Base-by-base conservation (phyloP, 2,797 vertebrate species). In the Pteropus rufus region DNA sequence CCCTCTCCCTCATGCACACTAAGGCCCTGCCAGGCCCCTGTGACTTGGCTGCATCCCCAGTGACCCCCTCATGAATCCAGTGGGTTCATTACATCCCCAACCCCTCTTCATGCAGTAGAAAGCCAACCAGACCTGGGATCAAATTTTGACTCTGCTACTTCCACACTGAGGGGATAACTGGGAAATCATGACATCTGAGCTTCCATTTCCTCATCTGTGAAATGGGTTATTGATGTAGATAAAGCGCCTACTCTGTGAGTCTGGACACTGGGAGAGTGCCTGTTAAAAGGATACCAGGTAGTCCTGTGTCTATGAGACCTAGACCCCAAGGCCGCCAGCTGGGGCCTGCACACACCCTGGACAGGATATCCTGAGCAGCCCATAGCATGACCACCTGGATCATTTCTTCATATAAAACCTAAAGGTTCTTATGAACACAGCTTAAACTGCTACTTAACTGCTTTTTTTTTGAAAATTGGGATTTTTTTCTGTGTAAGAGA, bases 1-100 rank as follows among this genome's bases (percentile, higher is more conserved):
- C 11, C 34, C 19, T 21, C 4, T 9, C 0, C 41, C 10, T 24
- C 26, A 46, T 0, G 34, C 2, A 56, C 34, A 44, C 19, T 0
- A 4, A 46, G 67, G 39, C 19, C 49, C 31, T 3, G 23, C 10
- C 46, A 65, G 21, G 29, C 3, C 26, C 29, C 64, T 24, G 64
- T 60, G 89, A 70, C 58, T 44, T 31, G 46, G 39, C 24, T 85
- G 15, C 15, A 21, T 11, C 16, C 34, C 15, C 11, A 24, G 4
- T 16, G 18, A 39, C 6, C 24, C 11, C 16, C 0, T 52, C 7
- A 10, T 39, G 3, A 24, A 0, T 31, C 31, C 19, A 58, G 65
- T 14, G 34, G 29, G 21, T 34, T 86, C 46, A 82, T 69, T 16
- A 67, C 12, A 36, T 1, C 21, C 14, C 56, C 31, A 10, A 72